These are phyloP conservation scores for Crocuta crocuta DNA, from an alignment of 2,113 vertebrate genomes.

Conservation along the genomic window DNA sequence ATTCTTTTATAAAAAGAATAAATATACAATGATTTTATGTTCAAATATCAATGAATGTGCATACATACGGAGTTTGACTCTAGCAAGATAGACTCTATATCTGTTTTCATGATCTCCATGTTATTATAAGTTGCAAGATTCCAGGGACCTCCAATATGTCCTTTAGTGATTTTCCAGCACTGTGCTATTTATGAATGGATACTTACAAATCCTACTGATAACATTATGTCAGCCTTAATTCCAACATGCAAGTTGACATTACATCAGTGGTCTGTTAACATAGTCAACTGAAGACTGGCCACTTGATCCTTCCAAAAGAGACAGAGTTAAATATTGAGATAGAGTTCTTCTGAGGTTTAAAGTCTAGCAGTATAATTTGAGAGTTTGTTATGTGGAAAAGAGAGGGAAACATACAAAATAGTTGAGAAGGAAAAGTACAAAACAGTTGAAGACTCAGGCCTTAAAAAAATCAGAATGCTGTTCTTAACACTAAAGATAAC, in stretches of 20 bases:
- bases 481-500: not conserved
- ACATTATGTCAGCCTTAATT: not conserved
- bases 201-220: not conserved
- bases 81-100: not conserved
- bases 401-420: not conserved
- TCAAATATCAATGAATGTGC: not conserved
- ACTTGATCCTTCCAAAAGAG: not conserved
- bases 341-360: not conserved
- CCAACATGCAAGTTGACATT: not conserved
- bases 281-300: not conserved
- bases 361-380: not conserved
- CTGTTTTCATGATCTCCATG: not conserved
- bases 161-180: not conserved
- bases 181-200: not conserved
- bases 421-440: not conserved
- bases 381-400: not conserved
- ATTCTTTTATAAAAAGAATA: conserved; percentile 22
- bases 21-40: not conserved
- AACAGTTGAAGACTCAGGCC: not conserved
- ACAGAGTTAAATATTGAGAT: not conserved
- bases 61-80: not conserved
- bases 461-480: not conserved
- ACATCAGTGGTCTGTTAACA: not conserved
- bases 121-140: not conserved
- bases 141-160: not conserved